A percentile compares a stretch with the other conserved stretches of the same genome.
Evolutionary conservation across 2,113 vertebrate species (phyloP).

Genomic region (Ochotona curzoniae): DNA sequence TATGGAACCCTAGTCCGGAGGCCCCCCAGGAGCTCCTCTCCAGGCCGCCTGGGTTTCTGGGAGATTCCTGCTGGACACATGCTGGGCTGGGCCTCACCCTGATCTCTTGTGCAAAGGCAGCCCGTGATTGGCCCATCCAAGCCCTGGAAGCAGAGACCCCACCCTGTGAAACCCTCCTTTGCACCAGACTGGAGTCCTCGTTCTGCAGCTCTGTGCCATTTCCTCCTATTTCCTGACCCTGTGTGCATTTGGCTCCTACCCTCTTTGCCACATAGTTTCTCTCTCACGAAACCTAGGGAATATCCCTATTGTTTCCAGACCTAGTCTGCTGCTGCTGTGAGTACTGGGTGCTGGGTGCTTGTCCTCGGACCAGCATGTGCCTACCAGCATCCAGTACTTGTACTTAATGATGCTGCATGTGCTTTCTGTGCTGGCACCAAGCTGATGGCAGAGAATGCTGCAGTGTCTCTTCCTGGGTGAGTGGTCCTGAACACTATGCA

Average conservation of each 20-base stretch:
- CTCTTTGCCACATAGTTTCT: neutral
- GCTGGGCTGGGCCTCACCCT: neutral
- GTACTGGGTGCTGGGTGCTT: neutral
- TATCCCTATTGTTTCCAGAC: neutral
- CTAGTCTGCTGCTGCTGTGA: neutral
- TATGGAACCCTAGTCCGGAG: neutral
- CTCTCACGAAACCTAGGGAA: neutral
- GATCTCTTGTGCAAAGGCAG: neutral
- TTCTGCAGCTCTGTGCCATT: neutral
- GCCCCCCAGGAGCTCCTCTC: neutral
- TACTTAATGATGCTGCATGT: neutral
- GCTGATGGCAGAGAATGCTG: neutral
- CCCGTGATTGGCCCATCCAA: neutral
- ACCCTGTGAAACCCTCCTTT: neutral
- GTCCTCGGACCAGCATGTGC: too few relatives aligned
- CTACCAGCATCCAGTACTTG: rapidly evolving
- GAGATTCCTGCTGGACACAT: neutral
- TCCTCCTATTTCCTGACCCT: neutral
- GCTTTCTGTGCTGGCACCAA: neutral
- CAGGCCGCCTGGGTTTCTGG: neutral
- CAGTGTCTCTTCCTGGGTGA: neutral
- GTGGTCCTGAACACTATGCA: neutral
- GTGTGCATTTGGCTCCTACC: neutral
- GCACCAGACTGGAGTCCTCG: neutral
- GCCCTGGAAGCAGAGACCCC: neutral